These are phyloP conservation scores for Danio aesculapii DNA, from an alignment of 2,797 vertebrate genomes.

Conservation along the genomic window DNA sequence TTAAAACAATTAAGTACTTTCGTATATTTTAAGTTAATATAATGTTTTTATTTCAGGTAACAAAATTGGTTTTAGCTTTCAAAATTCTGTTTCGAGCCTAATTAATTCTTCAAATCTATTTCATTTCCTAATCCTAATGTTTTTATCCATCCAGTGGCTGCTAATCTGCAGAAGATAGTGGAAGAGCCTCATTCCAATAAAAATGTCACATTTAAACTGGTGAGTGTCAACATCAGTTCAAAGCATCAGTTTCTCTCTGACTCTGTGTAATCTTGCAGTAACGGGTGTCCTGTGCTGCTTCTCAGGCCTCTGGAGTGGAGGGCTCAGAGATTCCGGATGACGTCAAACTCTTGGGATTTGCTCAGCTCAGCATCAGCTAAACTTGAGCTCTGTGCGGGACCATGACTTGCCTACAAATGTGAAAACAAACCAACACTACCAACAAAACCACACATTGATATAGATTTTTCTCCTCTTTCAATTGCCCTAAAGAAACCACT, in stretches of 20 bases:
- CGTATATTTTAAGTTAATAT: too few species aligned
- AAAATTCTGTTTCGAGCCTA: too few species aligned
- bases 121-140: not conserved
- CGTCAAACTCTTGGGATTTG: constrained; percentile 95
- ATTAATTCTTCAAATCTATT: not conserved
- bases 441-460: constrained; percentile 61
- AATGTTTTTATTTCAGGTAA: too few species aligned
- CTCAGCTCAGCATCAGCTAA: constrained; percentile 99
- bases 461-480: constrained; percentile 68
- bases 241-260: too few species aligned
- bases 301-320: constrained; percentile 92
- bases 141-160: constrained; percentile 84
- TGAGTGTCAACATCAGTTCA: constrained; percentile 72
- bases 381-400: constrained; percentile 63
- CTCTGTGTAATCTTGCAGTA: not conserved
- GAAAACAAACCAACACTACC: constrained; percentile 72
- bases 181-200: constrained; percentile 94
- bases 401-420: constrained; percentile 83
- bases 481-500: constrained; percentile 90
- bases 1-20: too few species aligned
- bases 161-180: constrained; percentile 99
- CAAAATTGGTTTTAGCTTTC: too few species aligned
- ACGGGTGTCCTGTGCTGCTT: not conserved
- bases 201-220: constrained; percentile 98
- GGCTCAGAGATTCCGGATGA: constrained; percentile 95